Base-by-base conservation (phyloP, 2,113 vertebrate species). In the Oncorhynchus kisutch region DNA sequence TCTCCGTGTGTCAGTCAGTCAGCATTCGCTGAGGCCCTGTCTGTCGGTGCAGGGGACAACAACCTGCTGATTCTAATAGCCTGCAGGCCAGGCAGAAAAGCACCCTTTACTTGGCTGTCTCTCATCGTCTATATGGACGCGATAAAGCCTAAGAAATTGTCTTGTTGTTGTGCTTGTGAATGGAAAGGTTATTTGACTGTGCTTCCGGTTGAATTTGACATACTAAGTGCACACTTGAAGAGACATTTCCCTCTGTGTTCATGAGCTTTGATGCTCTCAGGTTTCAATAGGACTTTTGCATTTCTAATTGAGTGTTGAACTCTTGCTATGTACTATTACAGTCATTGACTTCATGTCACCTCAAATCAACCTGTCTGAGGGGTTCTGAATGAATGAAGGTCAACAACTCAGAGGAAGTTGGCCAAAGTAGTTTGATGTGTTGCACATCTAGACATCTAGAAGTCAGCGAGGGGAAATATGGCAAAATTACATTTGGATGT, bases 1-100 rank as follows among this genome's bases (percentile, higher is more conserved):
- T 92, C 94, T 87, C 92, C 92, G 93, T 88, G 89, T 95, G 96
- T 98, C 97, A 97, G 95, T 98, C 97, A 97, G 95, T 97, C 96
- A 97, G 95, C 93, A 92, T 54, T 45, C 7, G 16, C 91, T 93
- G 94, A 95, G 95, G 94, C 94, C 93, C 93, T 91, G 92, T 91
- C 80, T 92, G 93, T 93, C 91, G 68, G 70, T 77, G 12, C 4
- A 25, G 91, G 16, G 49, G 49, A 54, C 14, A 4, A 54, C 92
- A 94, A 92, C 86, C 89, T 91, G 90, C 88, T 94, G 90, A 91
- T 90, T 91, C 94, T 92, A 78, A 77, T 85, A 75, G 68, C 88
- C 84, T n/a, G 82, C 81, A 83, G 87, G 79, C 84, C 78, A 73
- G 80, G 73, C 82, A 84, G 71, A 78, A 31, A 80, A 79, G 84